These are phyloP conservation scores for Cepphus grylle DNA, from an alignment of 2,113 vertebrate genomes.

Conservation along the genomic window DNA sequence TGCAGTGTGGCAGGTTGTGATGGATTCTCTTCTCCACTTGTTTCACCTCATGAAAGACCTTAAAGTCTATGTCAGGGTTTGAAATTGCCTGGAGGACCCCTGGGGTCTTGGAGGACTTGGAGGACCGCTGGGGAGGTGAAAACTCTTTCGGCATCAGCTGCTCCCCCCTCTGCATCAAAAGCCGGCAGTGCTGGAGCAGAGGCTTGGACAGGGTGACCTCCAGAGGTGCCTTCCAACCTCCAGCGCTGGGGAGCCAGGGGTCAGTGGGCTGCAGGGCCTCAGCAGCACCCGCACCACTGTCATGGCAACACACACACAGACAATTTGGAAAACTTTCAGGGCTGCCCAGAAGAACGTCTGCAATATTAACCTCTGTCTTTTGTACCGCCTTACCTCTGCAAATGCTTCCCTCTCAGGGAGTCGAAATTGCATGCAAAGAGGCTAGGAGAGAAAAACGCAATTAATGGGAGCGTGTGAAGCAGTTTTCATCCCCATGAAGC, in stretches of 20 bases:
- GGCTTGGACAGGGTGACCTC: background rate
- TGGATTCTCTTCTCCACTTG: background rate
- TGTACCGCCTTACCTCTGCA: background rate
- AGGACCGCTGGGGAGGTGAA: background rate
- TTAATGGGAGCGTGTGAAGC: background rate
- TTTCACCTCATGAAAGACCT: background rate
- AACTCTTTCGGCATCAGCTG: background rate
- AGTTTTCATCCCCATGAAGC: background rate
- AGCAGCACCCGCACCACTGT: rapidly evolving
- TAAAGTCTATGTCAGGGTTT: background rate
- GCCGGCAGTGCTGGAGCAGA: background rate
- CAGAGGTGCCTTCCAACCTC: background rate
- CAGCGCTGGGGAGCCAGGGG: rapidly evolving
- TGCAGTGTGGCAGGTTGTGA: background rate
- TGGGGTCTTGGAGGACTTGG: too few species aligned
- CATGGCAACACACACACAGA: too few species aligned
- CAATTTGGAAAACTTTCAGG: background rate
- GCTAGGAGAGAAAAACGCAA: background rate
- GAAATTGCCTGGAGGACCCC: background rate
- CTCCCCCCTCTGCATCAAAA: background rate
- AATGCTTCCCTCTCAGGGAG: background rate
- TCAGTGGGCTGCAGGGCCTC: background rate
- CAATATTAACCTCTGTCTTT: background rate
- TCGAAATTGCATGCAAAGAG: background rate
- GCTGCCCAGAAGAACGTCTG: background rate